These are phyloP conservation scores for Hassar affinis DNA, from an alignment of 2,113 vertebrate genomes.

Conservation along the genomic window DNA sequence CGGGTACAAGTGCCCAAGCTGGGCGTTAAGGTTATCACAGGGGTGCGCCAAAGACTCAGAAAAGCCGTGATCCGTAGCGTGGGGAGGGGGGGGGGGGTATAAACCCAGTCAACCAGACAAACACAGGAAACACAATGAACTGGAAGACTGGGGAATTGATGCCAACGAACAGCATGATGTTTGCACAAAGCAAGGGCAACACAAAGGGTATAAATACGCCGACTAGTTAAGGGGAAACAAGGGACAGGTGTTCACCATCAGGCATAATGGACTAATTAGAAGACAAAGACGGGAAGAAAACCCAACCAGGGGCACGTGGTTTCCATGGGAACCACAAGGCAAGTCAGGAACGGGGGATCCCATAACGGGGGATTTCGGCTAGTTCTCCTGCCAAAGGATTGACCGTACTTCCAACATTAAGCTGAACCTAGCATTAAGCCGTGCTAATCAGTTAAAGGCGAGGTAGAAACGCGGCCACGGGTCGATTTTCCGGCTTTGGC, in stretches of 20 bases:
- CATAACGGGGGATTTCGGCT: neutral
- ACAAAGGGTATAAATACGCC: neutral
- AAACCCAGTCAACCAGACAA: neutral
- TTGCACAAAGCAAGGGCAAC: neutral
- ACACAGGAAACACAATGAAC: neutral
- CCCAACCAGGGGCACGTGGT: neutral
- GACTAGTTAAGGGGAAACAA: neutral
- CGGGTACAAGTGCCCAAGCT: neutral
- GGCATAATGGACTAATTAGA: conserved; percentile 1
- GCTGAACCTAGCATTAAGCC: neutral
- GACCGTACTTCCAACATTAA: neutral
- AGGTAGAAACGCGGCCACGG: neutral
- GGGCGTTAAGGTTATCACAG: neutral
- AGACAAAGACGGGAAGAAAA: neutral
- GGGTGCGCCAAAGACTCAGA: neutral
- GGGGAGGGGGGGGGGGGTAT: neutral
- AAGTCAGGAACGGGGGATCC: neutral
- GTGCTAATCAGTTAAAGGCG: too few relatives aligned
- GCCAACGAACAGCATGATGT: neutral
- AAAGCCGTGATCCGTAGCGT: too few relatives aligned
- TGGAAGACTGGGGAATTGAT: neutral
- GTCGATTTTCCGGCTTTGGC: neutral
- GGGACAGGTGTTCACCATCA: neutral
- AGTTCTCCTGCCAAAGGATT: neutral
- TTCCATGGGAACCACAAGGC: neutral